A percentile compares a stretch with the other conserved stretches of the same genome.
Conservation (phyloP, 2,113 vertebrate genomes). For the Castor canadensis region DNA sequence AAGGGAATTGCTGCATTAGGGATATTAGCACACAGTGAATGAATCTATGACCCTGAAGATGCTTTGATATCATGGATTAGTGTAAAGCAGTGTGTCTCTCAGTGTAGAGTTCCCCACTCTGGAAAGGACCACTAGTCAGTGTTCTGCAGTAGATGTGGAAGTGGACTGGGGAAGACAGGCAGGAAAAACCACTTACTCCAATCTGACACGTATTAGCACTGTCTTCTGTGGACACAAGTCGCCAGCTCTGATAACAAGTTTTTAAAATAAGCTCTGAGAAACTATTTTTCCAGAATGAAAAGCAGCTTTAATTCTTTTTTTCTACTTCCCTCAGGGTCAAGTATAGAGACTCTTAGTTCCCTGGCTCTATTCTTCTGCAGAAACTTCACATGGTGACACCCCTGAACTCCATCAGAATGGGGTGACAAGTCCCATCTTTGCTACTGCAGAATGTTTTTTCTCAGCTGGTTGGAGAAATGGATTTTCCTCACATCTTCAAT, state of each 20-base stretch:
- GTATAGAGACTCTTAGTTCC: background rate
- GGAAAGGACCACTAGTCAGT: background rate
- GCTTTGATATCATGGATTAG: background rate
- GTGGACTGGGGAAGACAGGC: background rate
- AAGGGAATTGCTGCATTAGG: background rate
- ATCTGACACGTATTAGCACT: background rate
- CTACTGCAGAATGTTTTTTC: background rate
- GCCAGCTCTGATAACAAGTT: background rate
- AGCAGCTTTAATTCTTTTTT: too few relatives aligned
- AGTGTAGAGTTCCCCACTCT: background rate
- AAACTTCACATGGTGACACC: too few relatives aligned
- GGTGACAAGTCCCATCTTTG: background rate
- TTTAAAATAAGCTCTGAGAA: constrained; percentile 33
- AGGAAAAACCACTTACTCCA: background rate
- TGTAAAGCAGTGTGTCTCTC: background rate
- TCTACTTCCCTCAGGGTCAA: background rate
- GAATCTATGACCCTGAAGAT: background rate
- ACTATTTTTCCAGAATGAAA: background rate
- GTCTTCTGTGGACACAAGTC: background rate
- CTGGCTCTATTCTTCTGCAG: background rate
- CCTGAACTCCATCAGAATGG: background rate
- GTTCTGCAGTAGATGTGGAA: background rate
- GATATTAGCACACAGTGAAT: background rate
- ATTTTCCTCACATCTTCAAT: constrained; percentile 12
- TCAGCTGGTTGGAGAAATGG: constrained; percentile 4